These are phyloP conservation scores for Rhynchotus rufescens DNA, from an alignment of 2,797 vertebrate genomes.

Conservation along the genomic window DNA sequence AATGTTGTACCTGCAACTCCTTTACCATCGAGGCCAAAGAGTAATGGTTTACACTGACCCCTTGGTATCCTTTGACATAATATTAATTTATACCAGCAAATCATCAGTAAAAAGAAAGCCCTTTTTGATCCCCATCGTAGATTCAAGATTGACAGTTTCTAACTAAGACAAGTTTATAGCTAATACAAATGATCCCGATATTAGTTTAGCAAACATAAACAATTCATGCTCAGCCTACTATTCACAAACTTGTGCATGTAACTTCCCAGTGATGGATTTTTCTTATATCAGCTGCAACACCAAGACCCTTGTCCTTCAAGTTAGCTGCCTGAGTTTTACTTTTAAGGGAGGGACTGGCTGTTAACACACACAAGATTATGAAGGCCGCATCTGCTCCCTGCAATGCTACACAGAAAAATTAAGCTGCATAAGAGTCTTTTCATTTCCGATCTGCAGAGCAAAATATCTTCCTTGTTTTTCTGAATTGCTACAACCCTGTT, in stretches of 20 bases:
- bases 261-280: background rate
- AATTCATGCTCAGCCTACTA: background rate
- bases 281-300: background rate
- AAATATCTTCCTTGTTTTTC: background rate
- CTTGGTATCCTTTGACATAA: conserved; percentile 5
- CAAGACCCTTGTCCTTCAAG: background rate
- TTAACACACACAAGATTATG: background rate
- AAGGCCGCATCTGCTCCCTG: background rate
- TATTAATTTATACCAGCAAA: conserved; percentile 53
- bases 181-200: conserved; percentile 31
- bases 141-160: conserved; percentile 48
- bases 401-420: background rate
- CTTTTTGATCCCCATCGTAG: conserved; percentile 21
- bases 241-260: background rate
- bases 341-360: background rate
- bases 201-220: background rate
- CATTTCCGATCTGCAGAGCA: background rate
- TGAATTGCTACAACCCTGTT: background rate
- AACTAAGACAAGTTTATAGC: conserved; percentile 17
- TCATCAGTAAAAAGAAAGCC: background rate
- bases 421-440: background rate
- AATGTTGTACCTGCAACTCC: background rate
- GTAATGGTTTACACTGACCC: background rate
- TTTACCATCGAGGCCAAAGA: background rate
- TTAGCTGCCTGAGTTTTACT: background rate